Conservation (phyloP, 2,888 invertebrate genomes). For the Melieria omissa region DNA sequence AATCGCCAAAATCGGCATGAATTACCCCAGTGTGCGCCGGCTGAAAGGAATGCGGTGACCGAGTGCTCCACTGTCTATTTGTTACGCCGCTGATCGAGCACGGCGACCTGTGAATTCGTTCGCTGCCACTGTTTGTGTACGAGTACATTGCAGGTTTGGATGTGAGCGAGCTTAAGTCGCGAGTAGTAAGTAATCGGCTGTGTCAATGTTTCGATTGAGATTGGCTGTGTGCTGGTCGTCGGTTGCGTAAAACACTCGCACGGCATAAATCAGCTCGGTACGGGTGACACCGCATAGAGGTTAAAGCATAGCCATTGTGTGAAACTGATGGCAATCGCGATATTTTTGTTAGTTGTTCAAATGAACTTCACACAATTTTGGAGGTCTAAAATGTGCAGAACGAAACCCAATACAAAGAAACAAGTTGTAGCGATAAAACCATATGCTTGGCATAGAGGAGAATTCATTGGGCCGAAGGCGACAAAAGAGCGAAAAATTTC, state of each 20-base stretch:
- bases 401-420: too few species aligned
- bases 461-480: too few species aligned
- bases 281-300: neutral
- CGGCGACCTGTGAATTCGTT: neutral
- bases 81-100: neutral
- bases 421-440: too few species aligned
- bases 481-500: too few species aligned
- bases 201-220: conserved; percentile 49
- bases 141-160: conserved; percentile 10
- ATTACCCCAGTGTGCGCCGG: too few species aligned
- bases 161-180: neutral
- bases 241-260: conserved; percentile 28
- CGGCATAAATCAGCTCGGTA: conserved; percentile 31
- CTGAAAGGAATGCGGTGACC: too few species aligned
- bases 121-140: neutral
- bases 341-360: conserved; percentile 39
- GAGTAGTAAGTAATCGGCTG: conserved; percentile 42
- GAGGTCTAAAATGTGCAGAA: too few species aligned
- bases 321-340: conserved; percentile 51
- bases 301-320: too few species aligned
- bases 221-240: conserved; percentile 5
- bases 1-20: too few species aligned
- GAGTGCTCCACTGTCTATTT: too few species aligned
- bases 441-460: too few species aligned
- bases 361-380: conserved; percentile 37